Evolutionary conservation across 1,140 invertebrate species (phyloP), one percentile per base, ranked within the genome.

Genomic region (Teleopsis dalmanni): DNA sequence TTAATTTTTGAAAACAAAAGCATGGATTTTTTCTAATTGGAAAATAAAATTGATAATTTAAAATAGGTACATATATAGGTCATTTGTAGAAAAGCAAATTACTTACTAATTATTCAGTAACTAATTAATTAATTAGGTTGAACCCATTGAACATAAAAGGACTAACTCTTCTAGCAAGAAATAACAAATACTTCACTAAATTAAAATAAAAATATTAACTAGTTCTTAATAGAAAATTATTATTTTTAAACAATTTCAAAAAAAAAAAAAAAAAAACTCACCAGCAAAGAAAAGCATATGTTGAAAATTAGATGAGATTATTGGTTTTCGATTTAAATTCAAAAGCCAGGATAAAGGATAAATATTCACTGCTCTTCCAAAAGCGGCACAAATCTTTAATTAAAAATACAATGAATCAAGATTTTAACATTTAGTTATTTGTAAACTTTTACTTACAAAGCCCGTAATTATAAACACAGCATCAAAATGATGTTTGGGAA

Each of bases 231-330:
- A 6, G 10, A 7, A 18, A 18, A 34, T 34, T 6, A 6, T 34
- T 34, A 34, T 34, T 34, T 41, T 21, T 3, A 21, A 38, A 5
- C 3, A 25, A 23, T 41, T 33, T 7, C 16, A n/a, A n/a, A n/a
- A n/a, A n/a, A n/a, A n/a, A n/a, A n/a, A n/a, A n/a, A n/a, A n/a
- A n/a, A n/a, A n/a, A 10, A 18, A 36, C 73, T 75, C 72, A 89
- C 91, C 95, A 53, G 94, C 88, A 75, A 96, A 97, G 72, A 98
- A 95, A n/a, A 99, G 78, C 89, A 98, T 95, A 70, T 98, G 95
- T 70, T 98, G 95, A 72, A 96, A 95, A 72, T 94, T 95, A 49
- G 81, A 72, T 1, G 90, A 83, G 62, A 99, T 98, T 71, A 93
- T 94, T 13, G 92, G 93, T 59, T 88, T 90, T 35, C 95, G 75